Evolutionary conservation across 2,888 invertebrate species (phyloP), one percentile per base, ranked within the genome.

Genomic region (Dynastes grantii): DNA sequence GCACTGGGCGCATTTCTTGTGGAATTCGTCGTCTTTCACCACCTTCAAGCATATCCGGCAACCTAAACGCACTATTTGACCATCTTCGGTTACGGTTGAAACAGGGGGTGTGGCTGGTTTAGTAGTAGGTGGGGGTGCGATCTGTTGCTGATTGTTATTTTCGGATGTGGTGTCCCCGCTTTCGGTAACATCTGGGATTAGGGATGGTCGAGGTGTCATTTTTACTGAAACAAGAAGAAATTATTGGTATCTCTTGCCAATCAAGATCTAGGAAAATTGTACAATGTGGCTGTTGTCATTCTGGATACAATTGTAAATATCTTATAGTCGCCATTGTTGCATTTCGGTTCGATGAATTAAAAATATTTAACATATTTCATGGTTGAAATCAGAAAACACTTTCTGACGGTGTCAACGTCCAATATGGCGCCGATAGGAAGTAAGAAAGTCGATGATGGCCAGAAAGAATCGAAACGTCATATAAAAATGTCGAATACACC

Each of bases 31-130:
- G 0, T 95, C 95, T 86, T 95, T 95, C 88, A 97, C 93, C 78
- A 95, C 95, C 89, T 97, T 97, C 83, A 96, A 91, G 88, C 97
- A 97, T 37, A 97, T 95, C 82, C 95, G 91, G 89, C 93, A 97
- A 79, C 92, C 96, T 81, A 92, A 94, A 63, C 96, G 91, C 64
- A 95, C 95, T 2, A 94, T 93, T 3, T 95, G 94, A 86, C 93
- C 94, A 27, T 93, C 93, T 16, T 94, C 92, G 87, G 95, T 95
- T 51, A 89, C 85, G 86, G 91, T 91, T 76, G 84, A 78, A 49
- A 80, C 89, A 81, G 84, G 88, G 86, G 51, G 90, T 87, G 84
- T 89, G 88, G 79, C 89, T 87, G 64, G 91, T 22, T 71, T 71
- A 1, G 71, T 16, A 9, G 58, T n/a, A 84, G 61, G 89, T 77